A percentile compares a stretch with the other conserved stretches of the same genome.
These are phyloP conservation scores for Lymantria dispar DNA, from an alignment of 2,888 invertebrate genomes.

Conservation along the genomic window DNA sequence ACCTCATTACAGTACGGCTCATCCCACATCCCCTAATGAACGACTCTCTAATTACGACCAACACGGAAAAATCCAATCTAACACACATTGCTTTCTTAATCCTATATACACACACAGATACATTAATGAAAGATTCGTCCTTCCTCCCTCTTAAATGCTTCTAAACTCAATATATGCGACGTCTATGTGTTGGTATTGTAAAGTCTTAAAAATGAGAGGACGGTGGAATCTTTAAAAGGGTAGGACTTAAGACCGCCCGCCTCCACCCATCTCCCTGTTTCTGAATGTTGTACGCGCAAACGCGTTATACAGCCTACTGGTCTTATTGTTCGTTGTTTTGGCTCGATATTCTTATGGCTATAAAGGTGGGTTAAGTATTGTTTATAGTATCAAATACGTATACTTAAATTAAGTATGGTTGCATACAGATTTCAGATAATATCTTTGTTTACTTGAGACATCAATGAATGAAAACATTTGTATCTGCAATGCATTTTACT, in stretches of 20 bases:
- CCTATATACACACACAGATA: conserved; percentile 42
- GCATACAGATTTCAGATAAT: too few relatives aligned
- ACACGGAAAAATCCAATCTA: conserved; percentile 80
- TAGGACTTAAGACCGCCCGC: conserved; percentile 75
- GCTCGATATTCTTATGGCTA: conserved; percentile 71
- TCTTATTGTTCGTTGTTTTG: conserved; percentile 76
- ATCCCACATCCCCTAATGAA: conserved; percentile 61
- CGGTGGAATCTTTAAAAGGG: conserved; percentile 81
- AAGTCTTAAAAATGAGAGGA: conserved; percentile 82
- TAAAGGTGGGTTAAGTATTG: conserved; percentile 72
- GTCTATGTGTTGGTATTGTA: conserved; percentile 77
- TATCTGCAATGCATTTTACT: too few relatives aligned
- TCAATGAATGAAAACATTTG: too few relatives aligned
- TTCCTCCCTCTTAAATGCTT: background rate
- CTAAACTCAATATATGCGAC: conserved; percentile 32
- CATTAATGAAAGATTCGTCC: conserved; percentile 3
- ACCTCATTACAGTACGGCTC: conserved; percentile 57
- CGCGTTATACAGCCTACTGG: conserved; percentile 73
- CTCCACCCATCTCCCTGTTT: conserved; percentile 41
- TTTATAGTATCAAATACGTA: conserved; percentile 51
- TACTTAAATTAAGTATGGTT: background rate
- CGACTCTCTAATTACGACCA: conserved; percentile 67
- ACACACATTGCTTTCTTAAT: conserved; percentile 42
- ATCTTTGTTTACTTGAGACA: too few relatives aligned
- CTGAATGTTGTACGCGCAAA: conserved; percentile 64